Evolutionary conservation across 2,888 invertebrate species (phyloP), one percentile per base, ranked within the genome.

Genomic region (Therioaphis trifolii): DNA sequence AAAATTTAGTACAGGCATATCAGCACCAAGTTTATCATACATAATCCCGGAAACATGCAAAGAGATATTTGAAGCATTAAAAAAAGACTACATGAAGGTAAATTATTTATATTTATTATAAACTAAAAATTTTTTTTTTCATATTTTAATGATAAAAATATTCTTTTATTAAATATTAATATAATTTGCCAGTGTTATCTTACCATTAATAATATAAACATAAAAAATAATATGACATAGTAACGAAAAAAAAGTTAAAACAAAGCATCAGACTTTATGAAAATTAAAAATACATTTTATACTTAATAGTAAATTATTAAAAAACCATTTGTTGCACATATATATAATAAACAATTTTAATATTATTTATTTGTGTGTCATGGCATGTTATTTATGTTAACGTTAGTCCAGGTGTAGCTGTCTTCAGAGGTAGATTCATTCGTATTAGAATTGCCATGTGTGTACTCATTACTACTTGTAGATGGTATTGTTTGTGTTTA

Each of bases 1-100:
- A 4, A 27, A 29, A 29, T 61, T 61, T 61, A 29, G 61, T 61
- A 61, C 61, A 1, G 14, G 61, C 27, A 29, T 61, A 61, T 61
- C 61, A 4, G 61, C 27, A 29, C 61, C 61, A 0, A 61, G 61
- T 61, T 61, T 61, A 24, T 61, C 58, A 61, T 29, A 15, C 27
- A 61, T 61, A 29, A 61, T 61, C 14, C 61, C 61, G 15, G 27
- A 61, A 29, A 61, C 27, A 2, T 61, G 27, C 4, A 61, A 29
- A 29, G 61, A 27, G 61, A 27, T 27, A 61, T 61, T 61, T 61
- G 27, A 61, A 61, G 61, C 61, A 15, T 61, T 61, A 15, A 61
- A 61, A 61, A 27, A 29, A 4, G 27, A 61, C 27, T 61, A 4
- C 61, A 61, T 61, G 27, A 61, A 61, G 61, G 61, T 61, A 61